These are phyloP conservation scores for Cochlearius cochlearius DNA, from an alignment of 2,113 vertebrate genomes.

Conservation along the genomic window DNA sequence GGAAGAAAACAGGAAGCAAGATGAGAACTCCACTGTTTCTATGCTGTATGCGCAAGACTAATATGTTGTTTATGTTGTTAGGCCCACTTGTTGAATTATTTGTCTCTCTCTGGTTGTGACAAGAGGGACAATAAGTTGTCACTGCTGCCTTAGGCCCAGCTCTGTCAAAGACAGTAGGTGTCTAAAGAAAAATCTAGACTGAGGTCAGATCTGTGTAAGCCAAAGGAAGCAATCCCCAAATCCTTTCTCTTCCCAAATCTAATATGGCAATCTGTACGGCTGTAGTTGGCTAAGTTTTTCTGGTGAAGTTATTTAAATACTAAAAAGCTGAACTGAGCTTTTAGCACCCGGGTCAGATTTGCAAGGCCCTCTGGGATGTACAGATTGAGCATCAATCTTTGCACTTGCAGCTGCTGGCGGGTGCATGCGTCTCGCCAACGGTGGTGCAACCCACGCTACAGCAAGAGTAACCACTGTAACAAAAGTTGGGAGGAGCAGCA, in stretches of 20 bases:
- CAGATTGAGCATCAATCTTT: neutral
- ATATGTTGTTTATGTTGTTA: neutral
- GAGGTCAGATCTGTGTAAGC: neutral
- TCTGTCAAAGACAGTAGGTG: neutral
- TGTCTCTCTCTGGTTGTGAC: neutral
- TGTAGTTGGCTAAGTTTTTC: neutral
- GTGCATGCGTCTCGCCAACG: accelerated
- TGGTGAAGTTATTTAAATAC: neutral
- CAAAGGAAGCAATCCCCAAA: neutral
- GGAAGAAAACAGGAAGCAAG: neutral
- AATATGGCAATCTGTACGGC: neutral
- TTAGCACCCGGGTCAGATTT: neutral
- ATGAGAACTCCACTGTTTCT: neutral
- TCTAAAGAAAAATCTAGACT: neutral
- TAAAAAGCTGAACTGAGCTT: neutral
- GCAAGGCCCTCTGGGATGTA: neutral
- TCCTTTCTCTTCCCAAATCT: neutral
- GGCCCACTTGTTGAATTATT: neutral
- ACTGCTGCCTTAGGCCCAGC: neutral
- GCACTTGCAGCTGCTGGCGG: neutral
- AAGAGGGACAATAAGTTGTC: neutral
- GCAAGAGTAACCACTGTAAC: neutral
- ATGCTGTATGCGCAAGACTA: neutral
- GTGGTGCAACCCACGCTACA: accelerated
- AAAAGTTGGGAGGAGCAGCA: neutral